Evolutionary conservation across 2,888 invertebrate genomes (phyloP).

Genomic region (Desoria tigrina): DNA sequence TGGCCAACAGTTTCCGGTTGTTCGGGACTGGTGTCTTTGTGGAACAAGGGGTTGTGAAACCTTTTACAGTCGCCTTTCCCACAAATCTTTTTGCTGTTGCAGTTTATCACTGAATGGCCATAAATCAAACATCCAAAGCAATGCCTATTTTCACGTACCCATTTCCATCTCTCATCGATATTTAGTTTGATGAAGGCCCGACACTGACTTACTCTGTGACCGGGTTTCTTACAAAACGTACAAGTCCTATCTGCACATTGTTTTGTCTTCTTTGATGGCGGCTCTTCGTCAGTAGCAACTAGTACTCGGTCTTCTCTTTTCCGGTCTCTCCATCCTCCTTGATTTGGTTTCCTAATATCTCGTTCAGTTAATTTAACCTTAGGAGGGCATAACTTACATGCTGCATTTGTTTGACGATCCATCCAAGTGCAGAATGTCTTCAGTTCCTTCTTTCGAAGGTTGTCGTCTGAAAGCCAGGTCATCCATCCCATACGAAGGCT

Average conservation of each 20-base stretch:
- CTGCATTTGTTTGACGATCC: not conserved
- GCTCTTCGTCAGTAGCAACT: not conserved
- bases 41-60: constrained; percentile 6
- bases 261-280: not conserved
- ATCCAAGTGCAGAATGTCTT: not conserved
- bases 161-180: no score
- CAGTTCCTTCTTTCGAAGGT: not conserved
- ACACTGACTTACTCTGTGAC: not conserved
- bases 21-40: not conserved
- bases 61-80: not conserved
- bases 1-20: no score
- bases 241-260: not conserved
- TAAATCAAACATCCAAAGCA: no score
- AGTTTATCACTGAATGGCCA: no score
- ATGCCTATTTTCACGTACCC: no score
- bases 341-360: not conserved
- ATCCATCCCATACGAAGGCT: not conserved
- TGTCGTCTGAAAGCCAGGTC: not conserved
- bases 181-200: no score
- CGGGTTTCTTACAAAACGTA: not conserved
- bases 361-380: not conserved
- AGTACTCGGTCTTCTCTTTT: not conserved
- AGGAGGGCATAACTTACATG: not conserved
- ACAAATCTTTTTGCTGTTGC: no score
- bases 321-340: no score